Base-by-base conservation (phyloP, 2,113 vertebrate genomes). In the Cyprinus carpio region DNA sequence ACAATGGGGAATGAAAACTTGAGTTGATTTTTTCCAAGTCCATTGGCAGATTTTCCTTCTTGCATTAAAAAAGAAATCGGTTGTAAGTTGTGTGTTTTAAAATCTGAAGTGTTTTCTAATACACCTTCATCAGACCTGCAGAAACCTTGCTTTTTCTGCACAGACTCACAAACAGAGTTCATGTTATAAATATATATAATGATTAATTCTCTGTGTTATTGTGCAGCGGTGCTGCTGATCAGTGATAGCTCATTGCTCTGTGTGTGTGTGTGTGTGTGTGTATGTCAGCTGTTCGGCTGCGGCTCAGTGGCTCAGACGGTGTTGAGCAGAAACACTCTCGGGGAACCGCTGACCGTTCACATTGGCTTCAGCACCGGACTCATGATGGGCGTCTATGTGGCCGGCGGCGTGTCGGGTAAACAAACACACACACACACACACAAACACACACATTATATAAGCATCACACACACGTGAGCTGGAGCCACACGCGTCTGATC, bases 321-420 rank as follows among this genome's bases (percentile, higher is more conserved):
- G 84, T 96, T 99, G 15, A 99, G 97, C 90, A 88, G 96, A 69
- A 97, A 96, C 83, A 81, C 2, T 0, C 83, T 95, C 2, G 97
- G 97, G 0, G 96, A 96, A n/a, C 86, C 94, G 0, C 69, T 96
- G 85, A 96, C 96, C 0, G 60, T 95, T 75, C 92, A 96, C 0
- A 88, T 96, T 31, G 97, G 97, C 34, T 98, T 99, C 93, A 94
- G 96, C 25, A 91, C 94, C 18, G 96, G 96, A 34, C 96, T 99
- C 56, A 95, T 92, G 75, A 93, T 98, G 90, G 98, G 96, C 0
- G 91, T 94, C 10, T 99, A 98, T 0, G 94, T 96, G 12, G 87
- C 96, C 0, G 97, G 96, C 1, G 98, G 98, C 0, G 90, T 99
- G 23, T 99, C 98, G 86, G 98, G 98, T 99, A 96, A 94, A 75